These are phyloP conservation scores for Solen grandis DNA, from an alignment of 1,140 invertebrate species.

Conservation along the genomic window DNA sequence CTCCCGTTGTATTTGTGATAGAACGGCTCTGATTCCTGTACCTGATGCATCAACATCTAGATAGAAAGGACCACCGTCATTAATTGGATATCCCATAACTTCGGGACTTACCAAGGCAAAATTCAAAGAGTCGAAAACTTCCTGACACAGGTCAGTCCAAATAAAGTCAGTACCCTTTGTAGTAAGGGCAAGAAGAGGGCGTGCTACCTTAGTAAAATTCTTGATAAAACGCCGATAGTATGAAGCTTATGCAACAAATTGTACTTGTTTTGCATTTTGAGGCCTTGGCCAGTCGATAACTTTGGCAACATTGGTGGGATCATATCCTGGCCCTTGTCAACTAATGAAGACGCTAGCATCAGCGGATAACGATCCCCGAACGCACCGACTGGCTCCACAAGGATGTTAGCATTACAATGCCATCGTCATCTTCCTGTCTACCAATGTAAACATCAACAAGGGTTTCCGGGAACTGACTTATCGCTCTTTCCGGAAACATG, in stretches of 20 bases:
- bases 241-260: slow-evolving; percentile 38
- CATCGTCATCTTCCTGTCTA: neutral
- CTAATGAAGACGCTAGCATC: neutral
- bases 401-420: neutral
- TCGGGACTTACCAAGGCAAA: slow-evolving; percentile 9
- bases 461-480: neutral
- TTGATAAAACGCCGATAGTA: slow-evolving; percentile 45
- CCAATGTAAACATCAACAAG: neutral
- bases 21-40: slow-evolving; percentile 66
- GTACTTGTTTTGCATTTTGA: slow-evolving; percentile 29
- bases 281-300: slow-evolving; percentile 42
- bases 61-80: slow-evolving; percentile 60
- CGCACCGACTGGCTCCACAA: neutral
- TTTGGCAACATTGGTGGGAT: slow-evolving; percentile 6
- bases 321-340: neutral
- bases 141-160: slow-evolving; percentile 48
- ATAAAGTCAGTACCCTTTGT: slow-evolving; percentile 27
- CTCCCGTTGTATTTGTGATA: slow-evolving; percentile 70
- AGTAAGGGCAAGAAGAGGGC: slow-evolving; percentile 42
- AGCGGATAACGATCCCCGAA: neutral
- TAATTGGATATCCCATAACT: slow-evolving; percentile 1
- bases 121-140: slow-evolving; percentile 56
- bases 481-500: neutral
- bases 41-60: slow-evolving; percentile 68
- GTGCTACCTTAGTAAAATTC: slow-evolving; percentile 48